Base-by-base conservation (phyloP, 2,888 invertebrate genomes). In the Phania funesta region DNA sequence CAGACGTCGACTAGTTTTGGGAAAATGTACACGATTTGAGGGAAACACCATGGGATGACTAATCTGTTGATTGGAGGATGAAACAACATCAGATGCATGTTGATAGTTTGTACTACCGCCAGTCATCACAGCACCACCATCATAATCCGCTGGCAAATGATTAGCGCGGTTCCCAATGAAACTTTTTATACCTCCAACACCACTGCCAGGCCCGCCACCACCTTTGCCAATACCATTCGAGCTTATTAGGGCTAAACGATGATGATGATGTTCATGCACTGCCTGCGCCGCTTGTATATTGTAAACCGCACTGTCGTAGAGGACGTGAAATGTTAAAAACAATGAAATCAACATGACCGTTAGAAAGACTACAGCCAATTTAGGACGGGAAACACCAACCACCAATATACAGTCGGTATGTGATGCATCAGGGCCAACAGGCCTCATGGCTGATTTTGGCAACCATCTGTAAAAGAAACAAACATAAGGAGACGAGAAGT, bases 281-380 rank as follows among this genome's bases (percentile, higher is more conserved):
- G 93, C 92, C 86, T 93, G 93, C 41, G 93, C 93, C 58, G 93
- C 93, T 91, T 95, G 95, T 86, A 96, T 93, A 88, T 95, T 95
- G 91, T 95, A 95, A 64, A 96, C 93, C 70, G 96, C 96, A 90
- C 95, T 96, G 92, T 96, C 96, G 92, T 96, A 96, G 80, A 96
- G 93, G 87, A 96, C 94, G 90, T 96, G 96, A 92, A 96, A 96
- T 86, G 96, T 96, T 89, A 96, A 94, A 92, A 96, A 96, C 86
- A 96, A 93, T 41, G 96, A 96, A 84, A 96, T 92, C 86, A 96
- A 92, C 92, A 95, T 95, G 89, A 96, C 94, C 87, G 95, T 94
- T 86, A 96, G 93, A 91, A 96, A 94, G 77, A 90, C 90, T 90
- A 95, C 94, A 88, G 96, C 96, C 93, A 96, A 93, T 91, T 95